phyloP scores from a whole-genome alignment of 2,888 invertebrate species.

The Lypha dubia region DNA sequence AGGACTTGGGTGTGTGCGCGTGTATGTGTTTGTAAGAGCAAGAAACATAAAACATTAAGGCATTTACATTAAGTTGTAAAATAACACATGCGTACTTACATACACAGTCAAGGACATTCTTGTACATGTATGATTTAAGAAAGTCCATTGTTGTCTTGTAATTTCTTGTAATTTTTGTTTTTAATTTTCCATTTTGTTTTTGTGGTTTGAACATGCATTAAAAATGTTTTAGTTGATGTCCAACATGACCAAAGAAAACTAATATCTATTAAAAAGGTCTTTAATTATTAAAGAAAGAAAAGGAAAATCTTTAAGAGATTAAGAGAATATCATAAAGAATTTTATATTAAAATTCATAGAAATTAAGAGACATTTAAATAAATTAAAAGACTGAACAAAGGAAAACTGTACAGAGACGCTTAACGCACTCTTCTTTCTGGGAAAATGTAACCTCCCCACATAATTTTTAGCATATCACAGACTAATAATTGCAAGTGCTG shows the following conservation, averaged over 20 bases:
- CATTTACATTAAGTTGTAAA: slow-evolving; percentile 24
- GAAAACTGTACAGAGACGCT: too few species aligned
- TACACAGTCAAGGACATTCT: slow-evolving; percentile 27
- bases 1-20: slow-evolving; percentile 8
- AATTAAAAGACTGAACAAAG: not conserved
- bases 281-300: slow-evolving; percentile 32
- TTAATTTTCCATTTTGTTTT: slow-evolving; percentile 27
- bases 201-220: slow-evolving; percentile 54
- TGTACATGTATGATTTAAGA: slow-evolving; percentile 35
- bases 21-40: too few species aligned
- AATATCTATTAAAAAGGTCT: slow-evolving; percentile 54
- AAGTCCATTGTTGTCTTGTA: slow-evolving; percentile 22
- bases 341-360: not conserved
- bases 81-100: not conserved
- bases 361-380: not conserved
- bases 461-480: too few species aligned
- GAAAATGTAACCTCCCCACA: too few species aligned
- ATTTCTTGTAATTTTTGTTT: not conserved
- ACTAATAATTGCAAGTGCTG: too few species aligned
- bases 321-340: not conserved
- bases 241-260: slow-evolving; percentile 51
- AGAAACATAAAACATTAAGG: slow-evolving; percentile 5
- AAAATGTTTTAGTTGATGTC: slow-evolving; percentile 59
- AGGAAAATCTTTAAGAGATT: not conserved
- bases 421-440: too few species aligned